Conservation (phyloP, 2,113 vertebrate species). For the Tetraodon nigroviridis region DNA sequence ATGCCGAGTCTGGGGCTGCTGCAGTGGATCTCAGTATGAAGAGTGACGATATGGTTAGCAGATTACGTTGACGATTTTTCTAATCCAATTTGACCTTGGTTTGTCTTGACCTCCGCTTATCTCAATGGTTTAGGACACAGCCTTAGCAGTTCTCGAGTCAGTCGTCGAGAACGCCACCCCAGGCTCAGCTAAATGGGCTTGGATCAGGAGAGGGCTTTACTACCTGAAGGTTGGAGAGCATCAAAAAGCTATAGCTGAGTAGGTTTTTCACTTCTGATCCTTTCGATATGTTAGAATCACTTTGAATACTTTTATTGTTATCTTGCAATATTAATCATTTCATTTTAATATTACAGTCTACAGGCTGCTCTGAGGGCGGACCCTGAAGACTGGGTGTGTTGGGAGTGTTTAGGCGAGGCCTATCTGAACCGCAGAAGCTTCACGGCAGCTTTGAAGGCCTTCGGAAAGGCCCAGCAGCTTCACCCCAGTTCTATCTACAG, state of each 20-base stretch:
- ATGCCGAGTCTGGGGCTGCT: slow-evolving; percentile 85
- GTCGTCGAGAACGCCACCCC: slow-evolving; percentile 83
- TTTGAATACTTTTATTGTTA: not conserved
- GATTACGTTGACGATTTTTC: not conserved
- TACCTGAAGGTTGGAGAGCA: slow-evolving; percentile 84
- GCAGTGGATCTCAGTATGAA: slow-evolving; percentile 88
- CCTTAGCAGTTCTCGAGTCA: slow-evolving; percentile 80
- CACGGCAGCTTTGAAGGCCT: slow-evolving; percentile 89
- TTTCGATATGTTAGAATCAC: not conserved
- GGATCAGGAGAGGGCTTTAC: slow-evolving; percentile 90
- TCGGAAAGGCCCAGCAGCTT: slow-evolving; percentile 85
- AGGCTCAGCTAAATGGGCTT: slow-evolving; percentile 93
- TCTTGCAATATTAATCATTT: not conserved
- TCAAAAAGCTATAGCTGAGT: slow-evolving; percentile 87
- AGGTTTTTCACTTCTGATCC: slow-evolving; percentile 54
- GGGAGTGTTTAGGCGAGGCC: slow-evolving; percentile 95
- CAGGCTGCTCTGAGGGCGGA: slow-evolving; percentile 94
- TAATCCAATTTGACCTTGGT: not conserved
- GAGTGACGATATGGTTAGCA: slow-evolving; percentile 84
- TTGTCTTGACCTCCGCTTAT: not conserved
- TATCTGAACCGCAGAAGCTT: slow-evolving; percentile 91
- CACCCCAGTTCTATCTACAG: slow-evolving; percentile 88
- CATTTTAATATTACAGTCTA: slow-evolving; percentile 72
- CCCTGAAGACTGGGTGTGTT: slow-evolving; percentile 90
- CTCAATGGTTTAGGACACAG: slow-evolving; percentile 76